Conservation (phyloP, 1,140 invertebrate species). For the Apis laboriosa region DNA sequence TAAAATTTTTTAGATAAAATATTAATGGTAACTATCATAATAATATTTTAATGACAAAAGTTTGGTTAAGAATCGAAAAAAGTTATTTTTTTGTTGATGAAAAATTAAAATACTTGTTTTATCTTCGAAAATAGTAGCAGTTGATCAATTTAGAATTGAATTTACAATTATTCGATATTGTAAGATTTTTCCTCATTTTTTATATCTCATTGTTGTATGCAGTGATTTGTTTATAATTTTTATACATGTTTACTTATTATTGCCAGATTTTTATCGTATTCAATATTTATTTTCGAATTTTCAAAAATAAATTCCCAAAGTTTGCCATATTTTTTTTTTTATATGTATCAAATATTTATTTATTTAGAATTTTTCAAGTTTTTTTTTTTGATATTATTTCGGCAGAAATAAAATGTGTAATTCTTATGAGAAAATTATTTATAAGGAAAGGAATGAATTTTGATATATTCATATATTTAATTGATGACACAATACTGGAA, state of each 20-base stretch:
- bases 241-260: neutral
- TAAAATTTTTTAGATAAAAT: too few relatives aligned
- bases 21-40: too few relatives aligned
- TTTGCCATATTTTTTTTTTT: too few relatives aligned
- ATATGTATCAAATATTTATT: neutral
- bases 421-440: neutral
- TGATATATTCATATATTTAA: neutral
- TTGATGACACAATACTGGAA: neutral
- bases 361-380: neutral
- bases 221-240: neutral
- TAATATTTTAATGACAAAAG: too few relatives aligned
- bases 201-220: neutral
- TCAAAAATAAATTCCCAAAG: neutral
- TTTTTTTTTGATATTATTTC: neutral
- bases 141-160: neutral
- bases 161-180: too few relatives aligned
- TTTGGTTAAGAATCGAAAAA: too few relatives aligned
- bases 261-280: neutral
- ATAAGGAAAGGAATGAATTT: too few relatives aligned
- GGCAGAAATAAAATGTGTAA: too few relatives aligned
- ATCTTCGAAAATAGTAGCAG: neutral
- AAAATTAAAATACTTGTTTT: neutral
- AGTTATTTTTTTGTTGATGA: neutral
- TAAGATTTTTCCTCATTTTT: too few relatives aligned
- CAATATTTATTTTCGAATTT: neutral